Percentiles rank a stretch among this genome's conserved stretches.
phyloP scores from a whole-genome alignment of 2,797 vertebrate species.

The Apodemus agrarius region DNA sequence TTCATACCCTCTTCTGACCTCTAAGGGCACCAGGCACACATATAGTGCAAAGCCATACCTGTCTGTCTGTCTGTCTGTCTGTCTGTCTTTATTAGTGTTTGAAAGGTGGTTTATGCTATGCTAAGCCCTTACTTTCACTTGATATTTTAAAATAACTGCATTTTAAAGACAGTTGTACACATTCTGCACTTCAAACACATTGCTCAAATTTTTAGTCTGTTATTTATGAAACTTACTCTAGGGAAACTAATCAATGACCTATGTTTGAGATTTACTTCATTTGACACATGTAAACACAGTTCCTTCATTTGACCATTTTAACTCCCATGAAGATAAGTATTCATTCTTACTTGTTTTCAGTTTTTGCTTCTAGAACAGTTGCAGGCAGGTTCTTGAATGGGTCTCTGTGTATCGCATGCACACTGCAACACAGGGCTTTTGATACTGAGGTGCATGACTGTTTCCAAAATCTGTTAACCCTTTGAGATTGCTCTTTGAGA shows the following conservation, averaged over 20 bases:
- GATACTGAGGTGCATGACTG: neutral
- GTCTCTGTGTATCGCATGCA: neutral
- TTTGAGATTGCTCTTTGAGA: conserved; percentile 1
- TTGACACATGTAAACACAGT: neutral
- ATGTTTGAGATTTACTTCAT: neutral
- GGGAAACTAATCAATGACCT: neutral
- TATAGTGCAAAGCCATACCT: neutral
- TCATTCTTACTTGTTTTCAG: neutral
- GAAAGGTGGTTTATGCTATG: neutral
- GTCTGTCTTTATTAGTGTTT: neutral
- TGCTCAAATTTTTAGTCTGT: neutral
- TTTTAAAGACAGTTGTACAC: neutral
- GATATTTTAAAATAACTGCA: neutral
- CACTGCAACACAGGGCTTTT: neutral
- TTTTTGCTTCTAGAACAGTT: neutral
- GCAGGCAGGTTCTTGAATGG: neutral
- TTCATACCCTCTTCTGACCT: too few species aligned
- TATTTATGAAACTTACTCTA: neutral
- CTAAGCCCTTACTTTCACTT: neutral
- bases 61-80: too few species aligned
- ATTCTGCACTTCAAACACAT: neutral
- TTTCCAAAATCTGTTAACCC: neutral
- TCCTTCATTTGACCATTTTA: neutral
- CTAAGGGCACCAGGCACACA: neutral
- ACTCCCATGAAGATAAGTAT: neutral